Percentiles rank a stretch among this genome's conserved stretches.
Evolutionary conservation across 1,140 invertebrate species (phyloP).

Genomic region (Drosophila arizonae): DNA sequence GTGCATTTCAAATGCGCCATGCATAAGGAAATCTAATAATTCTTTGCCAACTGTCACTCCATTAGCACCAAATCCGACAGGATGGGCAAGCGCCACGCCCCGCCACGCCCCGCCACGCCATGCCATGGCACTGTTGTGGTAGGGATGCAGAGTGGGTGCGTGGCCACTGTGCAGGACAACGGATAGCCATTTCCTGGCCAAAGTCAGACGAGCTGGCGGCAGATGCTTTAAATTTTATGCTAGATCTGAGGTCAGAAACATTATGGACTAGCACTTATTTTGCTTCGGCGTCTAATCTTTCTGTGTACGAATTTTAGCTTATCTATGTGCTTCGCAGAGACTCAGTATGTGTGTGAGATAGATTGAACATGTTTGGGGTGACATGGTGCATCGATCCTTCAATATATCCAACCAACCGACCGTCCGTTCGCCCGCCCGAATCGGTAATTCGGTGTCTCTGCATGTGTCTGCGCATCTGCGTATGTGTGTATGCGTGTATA

Average conservation of each 20-base stretch:
- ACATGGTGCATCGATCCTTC: conserved; percentile 58
- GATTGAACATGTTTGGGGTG: conserved; percentile 3
- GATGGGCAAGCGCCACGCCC: conserved; percentile 7
- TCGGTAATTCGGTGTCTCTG: background rate
- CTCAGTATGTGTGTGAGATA: background rate
- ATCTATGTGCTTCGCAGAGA: background rate
- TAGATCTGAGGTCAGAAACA: conserved; percentile 14
- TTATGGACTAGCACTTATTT: conserved; percentile 30
- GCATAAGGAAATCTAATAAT: conserved; percentile 81
- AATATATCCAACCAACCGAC: conserved; percentile 12
- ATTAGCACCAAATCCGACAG: conserved; percentile 55
- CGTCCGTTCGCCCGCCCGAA: too few species aligned
- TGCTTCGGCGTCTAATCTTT: background rate
- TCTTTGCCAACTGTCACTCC: conserved; percentile 76
- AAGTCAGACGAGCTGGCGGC: conserved; percentile 10
- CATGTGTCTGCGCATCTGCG: background rate
- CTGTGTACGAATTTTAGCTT: background rate
- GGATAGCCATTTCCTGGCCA: conserved; percentile 22
- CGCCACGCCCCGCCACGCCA: background rate
- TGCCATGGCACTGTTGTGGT: background rate
- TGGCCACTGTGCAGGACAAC: conserved; percentile 3
- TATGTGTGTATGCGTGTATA: conserved; percentile 5
- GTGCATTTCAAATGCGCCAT: conserved; percentile 53
- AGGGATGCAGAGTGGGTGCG: background rate
- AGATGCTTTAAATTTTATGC: conserved; percentile 12